Percentiles rank a stretch among this genome's conserved stretches.
Conservation (phyloP, 1,140 invertebrate genomes). For the Asbolus verrucosus region DNA sequence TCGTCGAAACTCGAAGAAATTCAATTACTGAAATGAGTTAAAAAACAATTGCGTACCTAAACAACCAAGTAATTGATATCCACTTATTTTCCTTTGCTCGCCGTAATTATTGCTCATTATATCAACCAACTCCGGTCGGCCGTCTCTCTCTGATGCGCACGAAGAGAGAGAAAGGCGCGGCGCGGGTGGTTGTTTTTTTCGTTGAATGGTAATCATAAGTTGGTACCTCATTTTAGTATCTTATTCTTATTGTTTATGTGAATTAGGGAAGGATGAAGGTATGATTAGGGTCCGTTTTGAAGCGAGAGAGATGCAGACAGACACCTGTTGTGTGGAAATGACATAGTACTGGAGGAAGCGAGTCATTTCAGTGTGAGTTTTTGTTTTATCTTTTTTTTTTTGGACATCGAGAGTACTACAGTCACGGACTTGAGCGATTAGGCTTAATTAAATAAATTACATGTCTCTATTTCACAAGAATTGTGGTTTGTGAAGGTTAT, state of each 20-base stretch:
- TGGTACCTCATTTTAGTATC: background rate
- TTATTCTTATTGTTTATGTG: conserved; percentile 31
- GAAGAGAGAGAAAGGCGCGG: background rate
- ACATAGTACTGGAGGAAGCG: conserved; percentile 60
- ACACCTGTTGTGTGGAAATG: conserved; percentile 61
- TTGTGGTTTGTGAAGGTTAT: conserved; percentile 56
- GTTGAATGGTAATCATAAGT: conserved; percentile 28
- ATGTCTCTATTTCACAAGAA: conserved; percentile 63
- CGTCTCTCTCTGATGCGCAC: background rate
- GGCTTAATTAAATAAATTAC: conserved; percentile 64
- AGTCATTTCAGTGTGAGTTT: conserved; percentile 55
- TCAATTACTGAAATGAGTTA: conserved; percentile 9
- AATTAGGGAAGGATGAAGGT: conserved; percentile 26
- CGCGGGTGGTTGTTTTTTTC: conserved; percentile 38
- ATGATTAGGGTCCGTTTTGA: conserved; percentile 1
- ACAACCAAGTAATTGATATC: conserved; percentile 54
- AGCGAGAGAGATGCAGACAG: conserved; percentile 21
- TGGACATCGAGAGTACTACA: conserved; percentile 55
- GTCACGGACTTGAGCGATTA: conserved; percentile 63
- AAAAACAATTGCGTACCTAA: conserved; percentile 54
- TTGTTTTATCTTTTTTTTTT: conserved; percentile 56
- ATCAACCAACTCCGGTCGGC: background rate
- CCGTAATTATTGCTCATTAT: conserved; percentile 52
- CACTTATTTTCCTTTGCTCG: conserved; percentile 50
- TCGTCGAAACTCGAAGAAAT: conserved; percentile 1